These are phyloP conservation scores for Stramonita haemastoma DNA, from an alignment of 2,888 invertebrate species.

Conservation along the genomic window DNA sequence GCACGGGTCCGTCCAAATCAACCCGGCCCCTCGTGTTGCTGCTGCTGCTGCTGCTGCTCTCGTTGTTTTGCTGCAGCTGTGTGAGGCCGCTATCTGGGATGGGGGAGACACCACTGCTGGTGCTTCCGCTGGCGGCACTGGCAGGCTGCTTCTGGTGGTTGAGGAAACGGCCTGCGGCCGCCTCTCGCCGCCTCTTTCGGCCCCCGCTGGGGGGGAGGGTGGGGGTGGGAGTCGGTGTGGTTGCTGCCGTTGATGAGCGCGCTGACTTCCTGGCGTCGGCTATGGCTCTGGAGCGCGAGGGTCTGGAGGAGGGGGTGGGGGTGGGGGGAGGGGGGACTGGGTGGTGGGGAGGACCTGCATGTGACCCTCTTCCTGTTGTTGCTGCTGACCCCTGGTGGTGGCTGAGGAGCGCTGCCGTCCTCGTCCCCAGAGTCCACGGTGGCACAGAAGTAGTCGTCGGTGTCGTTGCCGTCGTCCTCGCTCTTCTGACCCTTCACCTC, in stretches of 20 bases:
- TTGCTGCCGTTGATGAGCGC: background rate
- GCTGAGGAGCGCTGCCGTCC: background rate
- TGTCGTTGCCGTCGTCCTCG: background rate
- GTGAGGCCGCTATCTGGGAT: background rate
- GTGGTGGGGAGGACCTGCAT: background rate
- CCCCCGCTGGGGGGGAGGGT: background rate
- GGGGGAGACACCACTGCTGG: background rate
- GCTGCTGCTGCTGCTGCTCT: background rate
- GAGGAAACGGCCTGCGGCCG: background rate
- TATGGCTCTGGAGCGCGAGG: background rate
- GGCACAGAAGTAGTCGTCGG: background rate
- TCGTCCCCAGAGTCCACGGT: background rate
- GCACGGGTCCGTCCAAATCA: background rate
- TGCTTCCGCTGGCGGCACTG: background rate
- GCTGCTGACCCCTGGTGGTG: background rate
- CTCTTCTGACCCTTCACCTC: background rate
- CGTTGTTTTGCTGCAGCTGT: background rate
- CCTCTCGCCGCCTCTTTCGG: constrained; percentile 15
- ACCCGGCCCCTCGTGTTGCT: background rate
- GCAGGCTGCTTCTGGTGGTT: background rate
- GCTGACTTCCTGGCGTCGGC: background rate
- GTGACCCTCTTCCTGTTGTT: background rate
- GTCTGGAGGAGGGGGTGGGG: background rate
- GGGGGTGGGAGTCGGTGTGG: background rate
- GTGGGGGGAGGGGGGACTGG: background rate